Evolutionary conservation across 2,113 vertebrate species (phyloP).

Genomic region (Lipotes vexillifer): DNA sequence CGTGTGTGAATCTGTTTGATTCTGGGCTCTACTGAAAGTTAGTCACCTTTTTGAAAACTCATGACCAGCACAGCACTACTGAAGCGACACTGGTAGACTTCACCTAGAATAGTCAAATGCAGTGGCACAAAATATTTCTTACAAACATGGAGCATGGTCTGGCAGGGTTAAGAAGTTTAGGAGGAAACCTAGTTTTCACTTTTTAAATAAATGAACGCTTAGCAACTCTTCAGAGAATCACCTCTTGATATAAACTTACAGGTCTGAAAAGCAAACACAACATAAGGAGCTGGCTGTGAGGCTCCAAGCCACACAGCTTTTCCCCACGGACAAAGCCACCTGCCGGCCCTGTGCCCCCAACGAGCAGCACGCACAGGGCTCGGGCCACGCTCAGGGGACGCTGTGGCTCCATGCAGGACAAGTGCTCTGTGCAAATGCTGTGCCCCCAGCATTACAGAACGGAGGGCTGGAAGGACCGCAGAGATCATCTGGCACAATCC

Average conservation of each 20-base stretch:
- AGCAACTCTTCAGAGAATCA: neutral
- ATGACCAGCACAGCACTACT: neutral
- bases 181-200: neutral
- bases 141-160: neutral
- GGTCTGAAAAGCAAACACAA: neutral
- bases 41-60: neutral
- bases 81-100: neutral
- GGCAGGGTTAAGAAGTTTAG: neutral
- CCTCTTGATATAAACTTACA: neutral
- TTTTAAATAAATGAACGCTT: neutral
- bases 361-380: neutral
- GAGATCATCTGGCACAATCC: neutral
- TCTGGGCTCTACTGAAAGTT: neutral
- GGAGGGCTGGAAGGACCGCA: neutral
- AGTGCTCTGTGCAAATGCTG: neutral
- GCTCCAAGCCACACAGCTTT: neutral
- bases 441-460: no score
- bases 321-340: neutral
- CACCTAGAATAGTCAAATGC: no score
- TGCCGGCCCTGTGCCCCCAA: neutral
- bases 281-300: neutral
- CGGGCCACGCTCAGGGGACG: neutral
- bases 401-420: rapidly evolving
- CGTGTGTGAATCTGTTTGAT: neutral
- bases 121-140: neutral